These are phyloP conservation scores for Solen grandis DNA, from an alignment of 1,140 invertebrate genomes.

Conservation along the genomic window DNA sequence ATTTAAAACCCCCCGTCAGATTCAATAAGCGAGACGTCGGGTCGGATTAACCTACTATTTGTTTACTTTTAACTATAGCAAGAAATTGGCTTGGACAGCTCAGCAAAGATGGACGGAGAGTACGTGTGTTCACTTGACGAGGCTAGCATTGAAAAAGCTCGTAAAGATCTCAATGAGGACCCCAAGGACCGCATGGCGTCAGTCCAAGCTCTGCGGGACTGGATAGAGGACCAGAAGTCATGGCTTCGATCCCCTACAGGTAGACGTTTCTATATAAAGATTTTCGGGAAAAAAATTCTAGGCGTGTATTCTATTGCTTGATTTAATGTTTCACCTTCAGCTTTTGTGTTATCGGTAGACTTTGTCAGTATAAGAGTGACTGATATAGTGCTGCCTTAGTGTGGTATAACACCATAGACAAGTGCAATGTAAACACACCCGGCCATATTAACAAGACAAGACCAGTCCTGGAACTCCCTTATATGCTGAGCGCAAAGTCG, in stretches of 20 bases:
- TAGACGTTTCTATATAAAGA: too few relatives aligned
- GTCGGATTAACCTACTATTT: too few relatives aligned
- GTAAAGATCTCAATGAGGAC: constrained; percentile 21
- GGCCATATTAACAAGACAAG: constrained; percentile 31
- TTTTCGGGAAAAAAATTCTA: too few relatives aligned
- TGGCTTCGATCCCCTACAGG: constrained; percentile 42
- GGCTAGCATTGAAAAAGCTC: neutral
- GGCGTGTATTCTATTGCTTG: too few relatives aligned
- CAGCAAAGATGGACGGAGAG: constrained; percentile 7
- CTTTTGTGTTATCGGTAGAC: neutral
- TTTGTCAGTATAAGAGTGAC: neutral
- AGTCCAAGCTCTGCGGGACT: constrained; percentile 30
- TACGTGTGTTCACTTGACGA: constrained; percentile 39
- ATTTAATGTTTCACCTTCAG: neutral
- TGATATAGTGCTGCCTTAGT: constrained; percentile 37
- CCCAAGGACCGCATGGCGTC: constrained; percentile 18
- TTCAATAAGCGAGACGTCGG: too few relatives aligned
- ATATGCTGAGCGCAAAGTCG: too few relatives aligned
- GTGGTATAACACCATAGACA: constrained; percentile 30
- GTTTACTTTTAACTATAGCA: too few relatives aligned
- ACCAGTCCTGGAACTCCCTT: too few relatives aligned
- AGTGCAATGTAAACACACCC: constrained; percentile 37
- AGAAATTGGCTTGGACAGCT: too few relatives aligned
- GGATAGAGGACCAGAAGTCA: constrained; percentile 27
- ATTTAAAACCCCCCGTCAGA: too few relatives aligned